Percentiles rank a stretch among this genome's conserved stretches.
These are phyloP conservation scores for Callopanchax toddi DNA, from an alignment of 2,113 vertebrate genomes.

Conservation along the genomic window DNA sequence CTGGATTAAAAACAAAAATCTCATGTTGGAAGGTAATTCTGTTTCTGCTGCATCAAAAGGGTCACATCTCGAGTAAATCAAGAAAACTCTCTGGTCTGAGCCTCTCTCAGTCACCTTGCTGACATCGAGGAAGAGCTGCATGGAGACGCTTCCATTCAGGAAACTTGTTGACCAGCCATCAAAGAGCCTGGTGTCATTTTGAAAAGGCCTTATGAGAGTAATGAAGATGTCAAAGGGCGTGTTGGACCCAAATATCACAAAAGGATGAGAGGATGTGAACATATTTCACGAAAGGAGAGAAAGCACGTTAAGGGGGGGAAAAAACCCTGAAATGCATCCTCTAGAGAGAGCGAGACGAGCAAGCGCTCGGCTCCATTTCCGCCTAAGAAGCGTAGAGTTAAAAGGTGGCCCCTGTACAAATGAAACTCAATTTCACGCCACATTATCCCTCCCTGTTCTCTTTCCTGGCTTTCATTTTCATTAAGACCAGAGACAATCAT, in stretches of 20 bases:
- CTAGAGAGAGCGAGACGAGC: constrained; percentile 16
- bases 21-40: background rate
- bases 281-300: constrained; percentile 50
- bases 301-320: constrained; percentile 32
- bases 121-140: constrained; percentile 56
- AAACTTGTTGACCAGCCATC: constrained; percentile 75
- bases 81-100: constrained; percentile 9
- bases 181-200: constrained; percentile 60
- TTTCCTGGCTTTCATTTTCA: constrained; percentile 99
- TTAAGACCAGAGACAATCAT: constrained; percentile 99
- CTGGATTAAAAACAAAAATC: constrained; percentile 1
- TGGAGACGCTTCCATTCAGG: constrained; percentile 62
- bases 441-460: constrained; percentile 99
- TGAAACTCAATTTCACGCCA: constrained; percentile 99
- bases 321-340: constrained; percentile 54
- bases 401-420: constrained; percentile 95
- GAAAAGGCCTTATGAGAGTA: constrained; percentile 66
- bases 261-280: constrained; percentile 67
- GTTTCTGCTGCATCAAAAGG: constrained; percentile 5
- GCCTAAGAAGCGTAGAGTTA: constrained; percentile 84
- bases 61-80: constrained; percentile 7
- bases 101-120: constrained; percentile 47
- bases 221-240: constrained; percentile 71
- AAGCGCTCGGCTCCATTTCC: constrained; percentile 81
- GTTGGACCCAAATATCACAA: constrained; percentile 70